Evolutionary conservation across 2,113 vertebrate genomes (phyloP).

Genomic region (Labeo rohita): DNA sequence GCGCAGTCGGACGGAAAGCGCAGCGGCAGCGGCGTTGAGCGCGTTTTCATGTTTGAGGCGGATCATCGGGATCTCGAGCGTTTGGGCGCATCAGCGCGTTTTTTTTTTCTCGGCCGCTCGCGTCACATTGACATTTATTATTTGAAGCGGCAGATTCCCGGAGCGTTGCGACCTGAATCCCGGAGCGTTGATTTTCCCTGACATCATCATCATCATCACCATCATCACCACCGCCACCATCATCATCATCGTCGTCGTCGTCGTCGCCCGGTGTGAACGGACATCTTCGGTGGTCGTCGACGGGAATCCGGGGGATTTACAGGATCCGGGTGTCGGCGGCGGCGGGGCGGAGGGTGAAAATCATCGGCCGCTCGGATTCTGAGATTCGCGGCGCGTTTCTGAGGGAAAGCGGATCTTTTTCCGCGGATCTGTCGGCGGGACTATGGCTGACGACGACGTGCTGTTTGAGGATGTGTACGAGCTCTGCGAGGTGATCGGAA

Average conservation of each 20-base stretch:
- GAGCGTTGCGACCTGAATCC: constrained; percentile 43
- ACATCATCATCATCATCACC: background rate
- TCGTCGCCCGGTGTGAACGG: constrained; percentile 27
- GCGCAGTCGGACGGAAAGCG: constrained; percentile 11
- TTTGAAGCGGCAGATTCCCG: constrained; percentile 29
- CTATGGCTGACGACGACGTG: constrained; percentile 99
- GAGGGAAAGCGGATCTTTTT: constrained; percentile 51
- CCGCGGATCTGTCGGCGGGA: constrained; percentile 66
- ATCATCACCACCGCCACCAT: constrained; percentile 31
- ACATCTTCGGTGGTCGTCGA: constrained; percentile 42
- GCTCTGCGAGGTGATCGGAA: constrained; percentile 98
- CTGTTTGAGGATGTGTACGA: constrained; percentile 98
- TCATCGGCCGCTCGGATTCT: constrained; percentile 54
- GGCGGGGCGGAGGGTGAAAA: background rate
- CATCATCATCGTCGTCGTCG: background rate
- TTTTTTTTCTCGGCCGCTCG: constrained; percentile 54
- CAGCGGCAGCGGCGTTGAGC: constrained; percentile 3
- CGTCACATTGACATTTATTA: constrained; percentile 57
- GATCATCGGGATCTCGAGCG: constrained; percentile 61
- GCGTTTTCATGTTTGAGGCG: constrained; percentile 16
- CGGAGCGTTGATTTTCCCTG: constrained; percentile 31
- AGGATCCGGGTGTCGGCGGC: constrained; percentile 58
- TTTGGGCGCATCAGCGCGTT: constrained; percentile 31
- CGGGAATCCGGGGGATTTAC: constrained; percentile 59
- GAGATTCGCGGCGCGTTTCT: constrained; percentile 63